These are phyloP conservation scores for Heteromurus nitidus DNA, from an alignment of 2,888 invertebrate genomes.

Conservation along the genomic window DNA sequence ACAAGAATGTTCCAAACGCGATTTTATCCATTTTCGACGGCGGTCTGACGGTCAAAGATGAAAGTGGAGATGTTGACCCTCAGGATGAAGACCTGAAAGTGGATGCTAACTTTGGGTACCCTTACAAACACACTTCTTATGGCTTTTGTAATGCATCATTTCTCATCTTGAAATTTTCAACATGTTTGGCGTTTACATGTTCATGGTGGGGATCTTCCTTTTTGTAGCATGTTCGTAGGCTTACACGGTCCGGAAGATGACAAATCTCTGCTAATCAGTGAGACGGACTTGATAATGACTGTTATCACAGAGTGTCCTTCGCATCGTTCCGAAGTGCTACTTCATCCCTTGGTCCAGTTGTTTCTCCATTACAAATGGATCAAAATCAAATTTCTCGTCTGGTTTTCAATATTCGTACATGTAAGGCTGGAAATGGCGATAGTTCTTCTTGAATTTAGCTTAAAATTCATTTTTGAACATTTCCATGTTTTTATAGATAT, in stretches of 20 bases:
- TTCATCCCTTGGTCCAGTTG: not conserved
- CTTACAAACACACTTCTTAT: not conserved
- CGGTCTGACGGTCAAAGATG: not conserved
- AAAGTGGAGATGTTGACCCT: constrained; percentile 1
- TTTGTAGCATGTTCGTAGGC: constrained; percentile 3
- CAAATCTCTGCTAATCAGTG: not conserved
- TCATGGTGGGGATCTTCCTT: too few relatives aligned
- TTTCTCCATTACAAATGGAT: constrained; percentile 22
- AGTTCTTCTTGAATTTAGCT: too few relatives aligned
- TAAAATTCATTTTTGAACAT: too few relatives aligned
- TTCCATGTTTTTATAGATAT: not conserved
- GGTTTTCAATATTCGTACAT: constrained; percentile 11
- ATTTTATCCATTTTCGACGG: not conserved
- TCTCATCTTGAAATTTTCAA: too few relatives aligned
- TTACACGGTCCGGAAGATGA: constrained; percentile 8
- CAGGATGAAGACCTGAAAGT: constrained; percentile 1
- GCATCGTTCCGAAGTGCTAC: not conserved
- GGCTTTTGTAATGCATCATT: not conserved
- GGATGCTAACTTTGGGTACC: not conserved
- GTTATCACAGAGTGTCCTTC: not conserved
- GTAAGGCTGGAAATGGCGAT: too few relatives aligned
- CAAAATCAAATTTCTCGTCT: not conserved
- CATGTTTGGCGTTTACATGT: too few relatives aligned
- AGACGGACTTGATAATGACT: constrained; percentile 10
- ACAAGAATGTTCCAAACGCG: constrained; percentile 16